phyloP scores from a whole-genome alignment of 2,888 invertebrate genomes.

The Bombylius major region DNA sequence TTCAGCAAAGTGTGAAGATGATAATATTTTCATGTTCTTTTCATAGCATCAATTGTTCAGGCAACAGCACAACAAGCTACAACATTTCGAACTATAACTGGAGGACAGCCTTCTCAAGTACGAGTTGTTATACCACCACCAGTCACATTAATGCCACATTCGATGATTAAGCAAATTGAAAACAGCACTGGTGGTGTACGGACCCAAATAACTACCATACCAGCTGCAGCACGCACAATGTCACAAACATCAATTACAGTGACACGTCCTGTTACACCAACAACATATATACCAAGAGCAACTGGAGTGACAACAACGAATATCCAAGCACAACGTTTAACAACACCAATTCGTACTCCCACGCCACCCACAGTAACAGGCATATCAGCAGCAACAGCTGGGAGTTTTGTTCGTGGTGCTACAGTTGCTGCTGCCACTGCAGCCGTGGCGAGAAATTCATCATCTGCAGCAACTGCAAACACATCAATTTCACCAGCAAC shows the following conservation, averaged over 20 bases:
- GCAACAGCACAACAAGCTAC: slow-evolving; percentile 19
- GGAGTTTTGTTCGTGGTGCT: slow-evolving; percentile 30
- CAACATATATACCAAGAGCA: slow-evolving; percentile 32
- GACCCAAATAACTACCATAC: slow-evolving; percentile 35
- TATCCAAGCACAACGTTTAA: slow-evolving; percentile 30
- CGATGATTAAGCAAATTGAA: slow-evolving; percentile 43
- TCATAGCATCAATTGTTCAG: background rate
- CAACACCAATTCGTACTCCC: slow-evolving; percentile 30
- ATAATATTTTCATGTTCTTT: background rate
- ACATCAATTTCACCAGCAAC: slow-evolving; percentile 33
- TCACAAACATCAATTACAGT: slow-evolving; percentile 37
- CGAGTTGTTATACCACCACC: slow-evolving; percentile 32
- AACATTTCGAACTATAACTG: slow-evolving; percentile 25
- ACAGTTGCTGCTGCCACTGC: slow-evolving; percentile 23
- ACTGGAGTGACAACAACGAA: slow-evolving; percentile 29
- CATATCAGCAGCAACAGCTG: slow-evolving; percentile 21
- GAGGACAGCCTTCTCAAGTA: slow-evolving; percentile 32
- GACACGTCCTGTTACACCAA: slow-evolving; percentile 31
- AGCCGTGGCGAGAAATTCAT: slow-evolving; percentile 23
- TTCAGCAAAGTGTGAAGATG: background rate
- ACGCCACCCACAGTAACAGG: slow-evolving; percentile 21
- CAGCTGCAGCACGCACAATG: slow-evolving; percentile 29
- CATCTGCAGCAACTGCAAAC: slow-evolving; percentile 28
- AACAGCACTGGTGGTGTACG: slow-evolving; percentile 23
- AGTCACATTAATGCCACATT: slow-evolving; percentile 36